Base-by-base conservation (phyloP, 2,888 invertebrate species). In the Camponotus fellah region DNA sequence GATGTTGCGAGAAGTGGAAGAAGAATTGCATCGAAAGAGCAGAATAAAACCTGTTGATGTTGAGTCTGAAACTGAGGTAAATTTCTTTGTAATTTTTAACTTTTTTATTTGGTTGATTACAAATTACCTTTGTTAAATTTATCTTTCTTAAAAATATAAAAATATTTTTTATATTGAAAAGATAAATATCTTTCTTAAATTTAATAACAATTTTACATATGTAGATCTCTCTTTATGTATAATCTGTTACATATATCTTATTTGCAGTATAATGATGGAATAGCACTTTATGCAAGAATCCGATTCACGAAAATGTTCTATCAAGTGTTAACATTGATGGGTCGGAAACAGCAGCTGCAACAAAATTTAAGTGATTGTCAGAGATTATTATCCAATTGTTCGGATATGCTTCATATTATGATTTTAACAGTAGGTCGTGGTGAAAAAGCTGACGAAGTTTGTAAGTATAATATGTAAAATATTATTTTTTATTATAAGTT, bases 1-100 rank as follows among this genome's bases (percentile, higher is more conserved):
- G 0, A 97, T 98, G 96, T 95, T 99, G 74, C 96, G 98, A 90
- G 98, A 99, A 94, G 97, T 98, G 40, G 99, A 99, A 94, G 99
- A 99, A 92, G 99, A 99, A 88, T 95, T 98, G 21, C 97, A 97
- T 91, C 96, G 97, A 89, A 97, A 96, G 89, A 96, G 96, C 83
- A 96, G 96, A 88, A 96, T 95, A 87, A 96, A 96, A 91, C 96
- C 96, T 8, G 93, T 93, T 17, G 94, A 95, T 84, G 92, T 94
- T 60, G 94, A 94, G 68, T 94, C 94, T 34, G 95, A 95, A 85
- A 91, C 92, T 89, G 95, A 95, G 93, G 95, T 95, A 89, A 89
- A 85, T 84, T 65, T 77, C 37, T 56, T 34, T 40, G 10, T 56
- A 26, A n/a, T 2, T 66, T 66, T 12, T 74, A 21, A 1, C 43